Percentiles rank a stretch among this genome's conserved stretches.
Evolutionary conservation across 2,113 vertebrate genomes (phyloP).

Genomic region (Reinhardtius hippoglossoides): DNA sequence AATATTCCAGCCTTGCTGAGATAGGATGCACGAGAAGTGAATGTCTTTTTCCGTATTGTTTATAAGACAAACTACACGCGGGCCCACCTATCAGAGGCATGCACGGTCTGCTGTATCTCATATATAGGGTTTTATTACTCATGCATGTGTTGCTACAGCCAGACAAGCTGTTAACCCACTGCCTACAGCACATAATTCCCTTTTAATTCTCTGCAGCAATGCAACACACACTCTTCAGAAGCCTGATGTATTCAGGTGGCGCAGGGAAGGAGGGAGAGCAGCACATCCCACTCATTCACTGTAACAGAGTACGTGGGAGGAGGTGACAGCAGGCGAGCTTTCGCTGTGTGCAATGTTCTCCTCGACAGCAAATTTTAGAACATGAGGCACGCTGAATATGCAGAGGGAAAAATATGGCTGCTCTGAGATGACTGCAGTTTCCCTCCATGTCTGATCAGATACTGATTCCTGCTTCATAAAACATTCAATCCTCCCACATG

Average conservation of each 20-base stretch:
- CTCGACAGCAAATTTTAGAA: conserved; percentile 67
- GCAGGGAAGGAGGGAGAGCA: conserved; percentile 57
- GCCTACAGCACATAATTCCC: conserved; percentile 22
- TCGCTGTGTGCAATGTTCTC: conserved; percentile 69
- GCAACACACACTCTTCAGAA: conserved; percentile 24
- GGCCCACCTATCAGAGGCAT: background rate
- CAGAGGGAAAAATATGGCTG: conserved; percentile 58
- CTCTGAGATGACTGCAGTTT: conserved; percentile 42
- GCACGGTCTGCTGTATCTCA: background rate
- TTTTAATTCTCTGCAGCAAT: conserved; percentile 21
- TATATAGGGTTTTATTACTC: conserved; percentile 11
- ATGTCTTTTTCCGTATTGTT: conserved; percentile 4
- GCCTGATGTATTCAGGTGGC: conserved; percentile 58
- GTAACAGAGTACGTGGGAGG: conserved; percentile 74
- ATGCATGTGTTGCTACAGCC: conserved; percentile 13
- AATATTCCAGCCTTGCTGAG: conserved; percentile 10
- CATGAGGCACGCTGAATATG: conserved; percentile 57
- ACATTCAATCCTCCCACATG: background rate
- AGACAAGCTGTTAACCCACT: background rate
- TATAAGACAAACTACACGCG: conserved; percentile 11
- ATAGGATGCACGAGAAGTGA: conserved; percentile 7
- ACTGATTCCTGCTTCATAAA: conserved; percentile 18
- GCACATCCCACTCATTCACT: conserved; percentile 74
- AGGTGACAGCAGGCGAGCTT: conserved; percentile 73
- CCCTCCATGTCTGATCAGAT: conserved; percentile 32